Base-by-base conservation (phyloP, 2,888 invertebrate species). In the Tinea semifulvella region DNA sequence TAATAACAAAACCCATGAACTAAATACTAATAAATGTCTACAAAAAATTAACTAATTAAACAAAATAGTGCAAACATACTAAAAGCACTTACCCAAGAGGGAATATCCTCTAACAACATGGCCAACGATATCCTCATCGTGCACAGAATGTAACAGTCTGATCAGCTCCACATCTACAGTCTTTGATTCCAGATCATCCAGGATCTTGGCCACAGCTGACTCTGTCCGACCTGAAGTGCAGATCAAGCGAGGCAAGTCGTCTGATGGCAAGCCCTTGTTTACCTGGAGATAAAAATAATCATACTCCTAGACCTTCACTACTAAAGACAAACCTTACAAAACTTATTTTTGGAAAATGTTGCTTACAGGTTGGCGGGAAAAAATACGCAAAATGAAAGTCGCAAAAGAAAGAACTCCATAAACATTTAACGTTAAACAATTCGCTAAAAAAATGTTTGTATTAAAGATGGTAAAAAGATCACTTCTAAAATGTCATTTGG, bases 221-320 rank as follows among this genome's bases (percentile, higher is more conserved):
- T 91, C 88, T 0, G 92, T 92, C 44, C 97, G 85, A 0, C 94
- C 94, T 28, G 92, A 90, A 48, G 84, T 85, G 39, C 86, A 85
- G 4, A 92, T 85, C 39, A 96, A 67, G 44, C 93, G 85, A 0
- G 91, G 91, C 0, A 90, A 60, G 52, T 86, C 81, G 53, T 91
- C 91, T 0, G 61, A 56, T 0, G 90, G 88, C 10, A 83, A 56
- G 10, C 85, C 86, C 1, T 80, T 71, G 60, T 89, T 89, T 0
- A 76, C 64, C 81, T 82, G 48, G 3, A 40, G n/a, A 2, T 2
- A 31, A n/a, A n/a, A n/a, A n/a, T n/a, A n/a, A n/a, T n/a, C n/a
- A n/a, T n/a, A n/a, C n/a, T n/a, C n/a, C n/a, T n/a, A n/a, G n/a
- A n/a, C n/a, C n/a, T n/a, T n/a, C n/a, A n/a, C n/a, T n/a, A n/a